A percentile compares a stretch with the other conserved stretches of the same genome.
Evolutionary conservation across 2,797 vertebrate species (phyloP).

Genomic region (Gallinago nigripennis): DNA sequence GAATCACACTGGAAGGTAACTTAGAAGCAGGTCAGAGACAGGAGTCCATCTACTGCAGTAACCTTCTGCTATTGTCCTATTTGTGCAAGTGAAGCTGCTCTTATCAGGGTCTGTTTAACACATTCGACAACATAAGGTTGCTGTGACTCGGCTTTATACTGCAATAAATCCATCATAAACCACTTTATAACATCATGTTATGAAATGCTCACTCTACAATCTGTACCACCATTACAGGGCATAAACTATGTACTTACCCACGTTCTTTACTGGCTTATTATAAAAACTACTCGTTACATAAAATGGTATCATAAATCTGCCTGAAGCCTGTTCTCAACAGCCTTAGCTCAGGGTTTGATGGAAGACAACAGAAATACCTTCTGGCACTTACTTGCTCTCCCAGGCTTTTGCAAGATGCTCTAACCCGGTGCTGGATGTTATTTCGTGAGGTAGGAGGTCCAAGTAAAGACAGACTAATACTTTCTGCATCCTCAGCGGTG

Average conservation of each 20-base stretch:
- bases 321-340: not conserved
- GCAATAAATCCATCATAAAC: slow-evolving; percentile 13
- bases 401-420: slow-evolving; percentile 86
- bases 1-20: not conserved
- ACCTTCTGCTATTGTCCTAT: not conserved
- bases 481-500: slow-evolving; percentile 79
- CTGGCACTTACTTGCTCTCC: slow-evolving; percentile 88
- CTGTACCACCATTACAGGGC: not conserved
- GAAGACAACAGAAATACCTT: not conserved
- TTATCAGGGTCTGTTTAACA: not conserved
- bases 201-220: not conserved
- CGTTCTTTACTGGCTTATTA: not conserved
- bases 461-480: slow-evolving; percentile 75
- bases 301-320: not conserved
- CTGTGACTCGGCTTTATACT: not conserved
- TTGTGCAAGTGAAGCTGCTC: not conserved
- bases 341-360: not conserved
- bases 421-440: slow-evolving; percentile 85
- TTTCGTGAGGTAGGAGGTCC: slow-evolving; percentile 79
- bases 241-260: not conserved
- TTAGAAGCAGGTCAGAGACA: not conserved
- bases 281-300: not conserved
- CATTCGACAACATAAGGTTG: not conserved
- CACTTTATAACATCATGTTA: not conserved
- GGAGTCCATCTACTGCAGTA: not conserved